phyloP scores from a whole-genome alignment of 2,113 vertebrate species.

The Cygnus buccinator region DNA sequence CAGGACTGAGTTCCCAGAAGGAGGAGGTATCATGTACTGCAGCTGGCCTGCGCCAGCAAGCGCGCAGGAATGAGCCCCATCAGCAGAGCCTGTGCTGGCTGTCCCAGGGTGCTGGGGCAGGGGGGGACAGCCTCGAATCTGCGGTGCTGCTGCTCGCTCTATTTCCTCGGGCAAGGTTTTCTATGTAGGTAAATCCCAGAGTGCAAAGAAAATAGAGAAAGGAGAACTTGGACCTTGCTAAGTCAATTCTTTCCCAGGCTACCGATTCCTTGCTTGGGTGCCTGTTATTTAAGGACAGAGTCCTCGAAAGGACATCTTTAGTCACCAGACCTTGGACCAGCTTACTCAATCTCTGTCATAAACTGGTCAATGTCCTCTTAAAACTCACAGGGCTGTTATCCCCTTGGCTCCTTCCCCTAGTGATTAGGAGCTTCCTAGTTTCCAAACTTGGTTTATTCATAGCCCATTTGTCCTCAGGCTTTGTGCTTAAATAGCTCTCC shows the following conservation, averaged over 20 bases:
- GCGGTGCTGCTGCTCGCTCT: fast-evolving
- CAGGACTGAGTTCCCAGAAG: conserved; percentile 12
- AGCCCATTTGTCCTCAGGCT: conserved; percentile 45
- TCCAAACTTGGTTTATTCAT: conserved; percentile 51
- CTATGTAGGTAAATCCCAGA: conserved; percentile 59
- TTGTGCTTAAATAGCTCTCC: conserved; percentile 35
- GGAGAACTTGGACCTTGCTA: not conserved
- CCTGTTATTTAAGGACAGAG: not conserved
- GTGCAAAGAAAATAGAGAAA: not conserved
- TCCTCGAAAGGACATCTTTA: not conserved
- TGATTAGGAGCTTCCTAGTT: conserved; percentile 1
- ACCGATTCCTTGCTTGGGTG: not conserved
- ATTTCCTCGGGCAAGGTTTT: conserved; percentile 10
- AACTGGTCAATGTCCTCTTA: not conserved
- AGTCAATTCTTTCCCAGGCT: not conserved
- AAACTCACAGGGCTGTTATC: not conserved
- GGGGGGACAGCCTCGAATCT: not conserved
- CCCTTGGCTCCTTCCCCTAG: not conserved
- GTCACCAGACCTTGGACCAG: not conserved
- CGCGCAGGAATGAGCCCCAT: conserved; percentile 17
- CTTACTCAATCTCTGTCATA: not conserved
- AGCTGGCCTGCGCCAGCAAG: conserved; percentile 18
- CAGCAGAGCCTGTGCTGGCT: not conserved
- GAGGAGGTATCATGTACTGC: conserved; percentile 8
- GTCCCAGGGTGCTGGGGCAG: fast-evolving